Evolutionary conservation across 2,113 vertebrate genomes (phyloP).

Genomic region (Podiceps cristatus): DNA sequence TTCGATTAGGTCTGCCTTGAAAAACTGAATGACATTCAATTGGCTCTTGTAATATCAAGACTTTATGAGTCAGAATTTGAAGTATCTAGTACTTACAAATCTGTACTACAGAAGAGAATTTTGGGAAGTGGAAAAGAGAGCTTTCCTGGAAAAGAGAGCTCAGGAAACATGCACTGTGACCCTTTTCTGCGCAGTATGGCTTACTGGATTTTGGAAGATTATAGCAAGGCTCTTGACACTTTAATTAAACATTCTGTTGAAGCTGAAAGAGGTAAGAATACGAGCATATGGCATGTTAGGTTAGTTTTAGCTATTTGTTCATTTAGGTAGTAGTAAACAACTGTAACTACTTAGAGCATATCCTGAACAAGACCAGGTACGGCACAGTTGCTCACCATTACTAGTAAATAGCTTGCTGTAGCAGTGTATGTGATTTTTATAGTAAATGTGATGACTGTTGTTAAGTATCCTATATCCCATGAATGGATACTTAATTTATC

Average conservation of each 20-base stretch:
- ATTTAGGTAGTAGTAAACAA: background rate
- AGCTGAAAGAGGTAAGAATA: constrained; percentile 73
- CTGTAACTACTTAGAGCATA: background rate
- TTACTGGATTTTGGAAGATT: constrained; percentile 96
- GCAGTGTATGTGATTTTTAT: background rate
- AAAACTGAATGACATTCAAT: constrained; percentile 93
- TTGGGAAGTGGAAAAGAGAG: constrained; percentile 77
- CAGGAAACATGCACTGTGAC: constrained; percentile 81
- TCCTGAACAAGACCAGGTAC: background rate
- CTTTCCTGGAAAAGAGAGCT: constrained; percentile 69
- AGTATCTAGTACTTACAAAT: constrained; percentile 88
- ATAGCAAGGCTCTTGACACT: constrained; percentile 90
- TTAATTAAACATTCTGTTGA: constrained; percentile 83
- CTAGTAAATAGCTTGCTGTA: background rate
- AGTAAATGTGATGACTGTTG: background rate
- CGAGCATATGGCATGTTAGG: background rate
- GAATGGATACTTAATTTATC: background rate
- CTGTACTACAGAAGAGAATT: constrained; percentile 88
- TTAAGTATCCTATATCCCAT: background rate
- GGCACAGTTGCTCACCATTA: background rate
- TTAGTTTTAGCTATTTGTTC: background rate
- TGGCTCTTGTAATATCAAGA: constrained; percentile 94
- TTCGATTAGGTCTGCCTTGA: constrained; percentile 90
- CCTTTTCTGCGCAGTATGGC: constrained; percentile 95
- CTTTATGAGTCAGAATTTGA: constrained; percentile 95